Evolutionary conservation across 2,113 vertebrate species (phyloP).

Genomic region (Triplophysa dalaica): DNA sequence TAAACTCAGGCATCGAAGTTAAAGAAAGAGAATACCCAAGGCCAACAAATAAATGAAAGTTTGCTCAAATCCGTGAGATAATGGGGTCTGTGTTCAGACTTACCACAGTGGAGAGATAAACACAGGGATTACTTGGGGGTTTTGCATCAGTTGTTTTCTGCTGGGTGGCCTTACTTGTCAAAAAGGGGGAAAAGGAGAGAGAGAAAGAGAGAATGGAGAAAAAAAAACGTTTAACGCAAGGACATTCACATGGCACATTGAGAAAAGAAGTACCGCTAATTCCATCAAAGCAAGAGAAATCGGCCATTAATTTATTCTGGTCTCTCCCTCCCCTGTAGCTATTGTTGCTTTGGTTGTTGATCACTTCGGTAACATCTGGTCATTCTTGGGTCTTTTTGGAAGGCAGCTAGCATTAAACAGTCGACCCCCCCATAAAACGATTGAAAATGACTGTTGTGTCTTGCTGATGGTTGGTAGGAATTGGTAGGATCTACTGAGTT

Average conservation of each 20-base stretch:
- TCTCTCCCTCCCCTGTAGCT: slow-evolving; percentile 29
- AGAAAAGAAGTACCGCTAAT: slow-evolving; percentile 98
- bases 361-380: slow-evolving; percentile 94
- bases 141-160: slow-evolving; percentile 99
- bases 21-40: slow-evolving; percentile 77
- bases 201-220: slow-evolving; percentile 66
- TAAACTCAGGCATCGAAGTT: slow-evolving; percentile 79
- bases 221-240: slow-evolving; percentile 83
- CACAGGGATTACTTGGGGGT: slow-evolving; percentile 94
- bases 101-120: slow-evolving; percentile 94
- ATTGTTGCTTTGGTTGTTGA: slow-evolving; percentile 80
- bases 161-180: slow-evolving; percentile 98
- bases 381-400: slow-evolving; percentile 73
- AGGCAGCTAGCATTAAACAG: slow-evolving; percentile 63
- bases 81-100: slow-evolving; percentile 98
- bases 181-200: slow-evolving; percentile 71
- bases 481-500: neutral
- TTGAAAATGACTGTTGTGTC: slow-evolving; percentile 8
- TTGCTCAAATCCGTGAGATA: slow-evolving; percentile 98
- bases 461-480: neutral
- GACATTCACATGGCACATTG: slow-evolving; percentile 88
- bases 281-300: slow-evolving; percentile 98
- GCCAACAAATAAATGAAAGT: slow-evolving; percentile 97
- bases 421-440: slow-evolving; percentile 45
- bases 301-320: slow-evolving; percentile 97